phyloP scores from a whole-genome alignment of 2,113 vertebrate genomes.

The Peromyscus leucopus region DNA sequence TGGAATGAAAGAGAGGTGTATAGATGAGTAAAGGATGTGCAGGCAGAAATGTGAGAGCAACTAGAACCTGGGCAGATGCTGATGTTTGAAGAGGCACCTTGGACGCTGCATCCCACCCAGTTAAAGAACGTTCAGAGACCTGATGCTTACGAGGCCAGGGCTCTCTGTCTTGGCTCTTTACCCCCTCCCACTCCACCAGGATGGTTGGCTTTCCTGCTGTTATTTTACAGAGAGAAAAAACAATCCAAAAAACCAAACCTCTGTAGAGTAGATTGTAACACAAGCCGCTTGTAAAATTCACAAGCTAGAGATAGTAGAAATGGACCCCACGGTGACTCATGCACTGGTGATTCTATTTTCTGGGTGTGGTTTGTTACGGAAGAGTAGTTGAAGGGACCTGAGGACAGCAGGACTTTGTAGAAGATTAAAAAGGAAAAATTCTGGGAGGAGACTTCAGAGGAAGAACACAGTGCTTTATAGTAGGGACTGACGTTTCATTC shows the following conservation, averaged over 20 bases:
- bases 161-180: background rate
- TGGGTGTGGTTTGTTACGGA: slow-evolving; percentile 63
- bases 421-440: slow-evolving; percentile 70
- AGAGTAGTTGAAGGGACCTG: slow-evolving; percentile 46
- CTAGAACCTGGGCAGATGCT: background rate
- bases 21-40: background rate
- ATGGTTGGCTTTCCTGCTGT: slow-evolving; percentile 5
- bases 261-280: background rate
- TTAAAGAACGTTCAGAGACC: background rate
- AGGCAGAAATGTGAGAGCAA: background rate
- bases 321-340: slow-evolving; percentile 20
- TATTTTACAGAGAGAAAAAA: background rate
- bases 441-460: slow-evolving; percentile 60
- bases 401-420: slow-evolving; percentile 34
- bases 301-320: slow-evolving; percentile 34
- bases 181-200: background rate
- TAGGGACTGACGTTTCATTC: slow-evolving; percentile 51
- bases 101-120: background rate
- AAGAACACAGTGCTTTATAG: slow-evolving; percentile 51
- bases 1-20: background rate
- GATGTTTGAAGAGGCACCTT: background rate
- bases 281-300: slow-evolving; percentile 55
- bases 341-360: slow-evolving; percentile 65
- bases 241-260: background rate
- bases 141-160: background rate